These are phyloP conservation scores for Xanthostigma xanthostigma DNA, from an alignment of 2,888 invertebrate genomes.

Conservation along the genomic window DNA sequence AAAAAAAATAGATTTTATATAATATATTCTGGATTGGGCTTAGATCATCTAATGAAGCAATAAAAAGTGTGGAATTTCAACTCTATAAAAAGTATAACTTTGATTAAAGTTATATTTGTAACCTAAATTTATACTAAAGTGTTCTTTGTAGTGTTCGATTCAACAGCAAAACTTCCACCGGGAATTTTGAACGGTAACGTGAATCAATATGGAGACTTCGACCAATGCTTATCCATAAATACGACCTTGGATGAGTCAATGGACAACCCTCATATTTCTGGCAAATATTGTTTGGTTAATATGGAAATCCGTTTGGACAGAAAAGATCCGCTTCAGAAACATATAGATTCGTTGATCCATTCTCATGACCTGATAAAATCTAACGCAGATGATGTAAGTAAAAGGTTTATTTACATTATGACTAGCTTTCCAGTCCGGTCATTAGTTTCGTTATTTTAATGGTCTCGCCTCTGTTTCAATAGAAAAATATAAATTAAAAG, in stretches of 20 bases:
- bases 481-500: too few relatives aligned
- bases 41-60: too few relatives aligned
- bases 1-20: too few relatives aligned
- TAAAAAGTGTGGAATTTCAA: too few relatives aligned
- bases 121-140: too few relatives aligned
- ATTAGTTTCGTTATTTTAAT: too few relatives aligned
- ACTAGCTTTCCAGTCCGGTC: too few relatives aligned
- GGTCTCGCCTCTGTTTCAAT: too few relatives aligned
- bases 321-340: slow-evolving; percentile 14
- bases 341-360: slow-evolving; percentile 32
- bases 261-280: slow-evolving; percentile 30
- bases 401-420: background rate
- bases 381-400: slow-evolving; percentile 38
- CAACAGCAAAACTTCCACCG: slow-evolving; percentile 53
- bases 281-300: slow-evolving; percentile 50
- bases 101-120: too few relatives aligned
- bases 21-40: too few relatives aligned
- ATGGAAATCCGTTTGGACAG: slow-evolving; percentile 30
- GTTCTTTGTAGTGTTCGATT: slow-evolving; percentile 44
- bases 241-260: slow-evolving; percentile 12
- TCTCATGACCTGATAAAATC: slow-evolving; percentile 37
- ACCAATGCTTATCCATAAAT: slow-evolving; percentile 43
- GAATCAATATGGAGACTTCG: slow-evolving; percentile 56
- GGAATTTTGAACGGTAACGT: slow-evolving; percentile 52
- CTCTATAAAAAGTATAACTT: too few relatives aligned